phyloP scores from a whole-genome alignment of 92 coral and sea anemone species.

The Pocillopora grandis region DNA sequence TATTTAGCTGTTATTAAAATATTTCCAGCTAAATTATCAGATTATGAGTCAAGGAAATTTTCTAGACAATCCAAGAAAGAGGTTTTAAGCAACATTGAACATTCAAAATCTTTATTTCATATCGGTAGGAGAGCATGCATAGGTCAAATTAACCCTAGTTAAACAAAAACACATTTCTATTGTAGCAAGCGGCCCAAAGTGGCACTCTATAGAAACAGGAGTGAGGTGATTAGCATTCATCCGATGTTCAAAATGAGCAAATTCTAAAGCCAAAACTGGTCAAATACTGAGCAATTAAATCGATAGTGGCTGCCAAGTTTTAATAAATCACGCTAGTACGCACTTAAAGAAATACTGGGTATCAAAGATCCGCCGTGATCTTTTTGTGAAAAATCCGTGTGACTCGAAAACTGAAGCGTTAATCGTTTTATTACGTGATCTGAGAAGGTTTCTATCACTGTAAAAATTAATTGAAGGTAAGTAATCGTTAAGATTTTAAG shows the following conservation, averaged over 20 bases:
- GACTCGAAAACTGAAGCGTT: too few relatives aligned
- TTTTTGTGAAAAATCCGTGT: too few relatives aligned
- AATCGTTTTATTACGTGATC: too few relatives aligned
- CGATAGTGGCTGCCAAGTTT: not conserved
- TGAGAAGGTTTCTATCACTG: too few relatives aligned
- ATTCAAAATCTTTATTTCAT: not conserved
- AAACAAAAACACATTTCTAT: not conserved
- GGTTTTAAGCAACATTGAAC: not conserved
- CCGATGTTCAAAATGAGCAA: not conserved
- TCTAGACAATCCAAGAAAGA: not conserved
- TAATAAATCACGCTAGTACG: conserved; percentile 6
- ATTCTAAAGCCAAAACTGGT: conserved; percentile 8
- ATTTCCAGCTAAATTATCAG: not conserved
- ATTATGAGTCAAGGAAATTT: not conserved
- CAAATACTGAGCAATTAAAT: not conserved
- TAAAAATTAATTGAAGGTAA: too few relatives aligned
- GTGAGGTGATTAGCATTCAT: not conserved
- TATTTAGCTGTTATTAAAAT: not conserved
- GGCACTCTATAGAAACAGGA: not conserved
- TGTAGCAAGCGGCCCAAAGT: not conserved
- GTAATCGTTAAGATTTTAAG: too few relatives aligned
- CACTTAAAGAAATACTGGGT: not conserved
- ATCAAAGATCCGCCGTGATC: not conserved
- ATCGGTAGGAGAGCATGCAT: not conserved
- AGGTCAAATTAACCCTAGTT: not conserved